Evolutionary conservation across 2,888 invertebrate genomes (phyloP).

Genomic region (Eupithecia inturbata): DNA sequence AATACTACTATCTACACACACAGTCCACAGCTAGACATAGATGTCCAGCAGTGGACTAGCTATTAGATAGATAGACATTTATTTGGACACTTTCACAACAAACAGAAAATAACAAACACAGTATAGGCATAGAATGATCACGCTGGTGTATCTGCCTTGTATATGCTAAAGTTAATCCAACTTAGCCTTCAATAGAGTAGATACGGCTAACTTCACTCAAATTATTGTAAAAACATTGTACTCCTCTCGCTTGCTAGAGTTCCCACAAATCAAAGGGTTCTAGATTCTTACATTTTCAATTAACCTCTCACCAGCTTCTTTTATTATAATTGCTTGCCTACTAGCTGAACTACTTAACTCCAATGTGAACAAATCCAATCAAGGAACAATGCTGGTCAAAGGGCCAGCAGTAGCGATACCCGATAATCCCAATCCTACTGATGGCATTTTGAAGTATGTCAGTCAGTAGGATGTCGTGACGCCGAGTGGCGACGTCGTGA

Average conservation of each 20-base stretch:
- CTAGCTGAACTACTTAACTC: conserved; percentile 8
- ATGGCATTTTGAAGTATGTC: conserved; percentile 84
- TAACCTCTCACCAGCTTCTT: conserved; percentile 16
- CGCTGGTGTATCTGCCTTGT: background rate
- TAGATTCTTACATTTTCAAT: background rate
- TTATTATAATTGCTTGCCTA: conserved; percentile 18
- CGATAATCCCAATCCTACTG: conserved; percentile 65
- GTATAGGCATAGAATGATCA: background rate
- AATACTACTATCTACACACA: no score
- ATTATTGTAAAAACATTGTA: background rate
- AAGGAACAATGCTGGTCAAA: conserved; percentile 59
- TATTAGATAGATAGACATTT: background rate
- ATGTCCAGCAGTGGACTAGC: background rate
- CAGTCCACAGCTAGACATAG: no score
- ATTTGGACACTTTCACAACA: background rate
- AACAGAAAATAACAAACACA: background rate
- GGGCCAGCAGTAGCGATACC: conserved; percentile 60
- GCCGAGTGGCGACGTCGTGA: conserved; percentile 82
- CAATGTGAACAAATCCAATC: conserved; percentile 49
- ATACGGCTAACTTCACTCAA: background rate
- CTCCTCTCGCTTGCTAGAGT: background rate
- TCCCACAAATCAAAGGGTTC: background rate
- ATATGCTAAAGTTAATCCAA: background rate
- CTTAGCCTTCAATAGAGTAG: background rate
- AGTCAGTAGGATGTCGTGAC: conserved; percentile 80